These are phyloP conservation scores for Lucilia cuprina DNA, from an alignment of 1,140 invertebrate species.

Conservation along the genomic window DNA sequence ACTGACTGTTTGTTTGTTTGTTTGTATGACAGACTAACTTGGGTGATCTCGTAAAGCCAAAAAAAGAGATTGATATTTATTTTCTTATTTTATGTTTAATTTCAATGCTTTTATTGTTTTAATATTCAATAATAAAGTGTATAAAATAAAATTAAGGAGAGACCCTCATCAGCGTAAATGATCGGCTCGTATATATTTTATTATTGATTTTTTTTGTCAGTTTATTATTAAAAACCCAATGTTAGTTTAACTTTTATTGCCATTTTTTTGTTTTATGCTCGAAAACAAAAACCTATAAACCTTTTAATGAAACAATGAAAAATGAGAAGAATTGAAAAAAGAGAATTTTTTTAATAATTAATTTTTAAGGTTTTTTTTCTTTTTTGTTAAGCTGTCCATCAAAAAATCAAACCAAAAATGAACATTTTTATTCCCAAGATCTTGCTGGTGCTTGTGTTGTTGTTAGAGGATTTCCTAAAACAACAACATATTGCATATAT, in stretches of 20 bases:
- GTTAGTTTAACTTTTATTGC: not conserved
- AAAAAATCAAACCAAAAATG: not conserved
- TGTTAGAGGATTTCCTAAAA: too few relatives aligned
- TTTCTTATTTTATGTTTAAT: not conserved
- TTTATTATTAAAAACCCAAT: not conserved
- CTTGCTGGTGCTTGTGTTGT: too few relatives aligned
- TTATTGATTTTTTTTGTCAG: not conserved
- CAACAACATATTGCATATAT: too few relatives aligned
- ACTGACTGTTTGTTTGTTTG: not conserved
- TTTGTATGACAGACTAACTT: not conserved
- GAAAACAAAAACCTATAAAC: not conserved
- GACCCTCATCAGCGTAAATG: conserved; percentile 1
- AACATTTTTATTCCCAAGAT: too few relatives aligned
- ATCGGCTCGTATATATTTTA: not conserved
- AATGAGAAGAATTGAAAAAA: not conserved
- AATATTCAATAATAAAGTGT: not conserved
- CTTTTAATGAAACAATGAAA: not conserved
- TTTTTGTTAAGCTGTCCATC: not conserved
- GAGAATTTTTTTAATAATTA: too few relatives aligned
- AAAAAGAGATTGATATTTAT: too few relatives aligned
- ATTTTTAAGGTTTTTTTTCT: not conserved
- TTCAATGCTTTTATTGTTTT: not conserved
- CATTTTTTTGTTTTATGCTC: not conserved
- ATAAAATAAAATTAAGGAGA: not conserved
- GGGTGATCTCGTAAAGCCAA: not conserved